Evolutionary conservation across 2,113 vertebrate species (phyloP), one percentile per base, ranked within the genome.

Genomic region (Ploceus nigricollis): DNA sequence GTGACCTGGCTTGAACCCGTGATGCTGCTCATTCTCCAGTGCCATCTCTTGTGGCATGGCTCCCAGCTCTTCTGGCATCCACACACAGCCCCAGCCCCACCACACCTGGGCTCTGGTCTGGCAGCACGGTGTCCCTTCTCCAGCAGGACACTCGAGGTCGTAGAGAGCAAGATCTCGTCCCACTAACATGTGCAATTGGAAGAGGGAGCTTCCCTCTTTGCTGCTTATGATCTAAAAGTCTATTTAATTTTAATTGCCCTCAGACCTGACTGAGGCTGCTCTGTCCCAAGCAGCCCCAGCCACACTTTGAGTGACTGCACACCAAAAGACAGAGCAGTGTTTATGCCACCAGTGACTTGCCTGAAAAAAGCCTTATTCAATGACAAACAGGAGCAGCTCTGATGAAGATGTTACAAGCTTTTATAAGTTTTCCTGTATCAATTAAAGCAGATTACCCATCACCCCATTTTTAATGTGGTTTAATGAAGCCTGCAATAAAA

Each of bases 1-100:
- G 0, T 37, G 51, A 13, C 28, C 48, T 24, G 20, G 8, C 23
- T 68, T 50, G 47, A 75, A 37, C 10, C 42, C 0, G 0, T n/a
- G 37, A 3, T 42, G 57, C 42, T 31, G 71, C 58, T 24, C 65
- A 47, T 30, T 61, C 16, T 87, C 47, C 61, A 53, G 1, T 0
- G 1, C 21, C 24, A 8, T 22, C 10, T 3, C 83, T 2, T 25
- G 9, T 14, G 35, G 28, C 15, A 15, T 4, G 4, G 40, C 12
- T 71, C 56, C 81, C 65, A 20, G 47, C 5, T 21, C 33, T 27
- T n/a, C n/a, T 1, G 2, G 30, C 1, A 27, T 0, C 40, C 22
- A 39, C 16, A n/a, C 20, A 3, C 31, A 40, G 30, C 66, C 54
- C 17, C 6, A 83, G 33, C 68, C 68, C 27, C 5, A 0, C 50